Base-by-base conservation (phyloP, 37 sponge, comb jelly and placozoan species). In the Corticium candelabrum region DNA sequence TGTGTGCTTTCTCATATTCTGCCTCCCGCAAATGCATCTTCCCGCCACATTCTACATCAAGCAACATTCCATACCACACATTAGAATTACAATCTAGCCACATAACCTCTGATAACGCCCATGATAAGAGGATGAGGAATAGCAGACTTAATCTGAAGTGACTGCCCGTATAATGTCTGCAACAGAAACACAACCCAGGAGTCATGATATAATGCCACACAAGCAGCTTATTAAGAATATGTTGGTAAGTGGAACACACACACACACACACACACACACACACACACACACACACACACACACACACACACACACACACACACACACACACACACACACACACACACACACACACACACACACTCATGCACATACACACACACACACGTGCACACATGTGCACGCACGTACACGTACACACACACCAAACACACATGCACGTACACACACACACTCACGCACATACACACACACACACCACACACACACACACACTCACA, bases 51-150 rank as follows among this genome's bases (percentile, higher is more conserved):
- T 96, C 97, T 91, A 77, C 2, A 21, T 5, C 37, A 0, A 50
- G 33, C 3, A 3, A 0, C 41, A 38, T 21, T 37, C 29, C 32
- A 1, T 4, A 73, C 85, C 74, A 11, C 80, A 35, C 15, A 15
- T 39, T 5, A 32, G 11, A 31, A 37, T n/a, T n/a, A n/a, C n/a
- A n/a, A 50, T 50, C 62, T 50, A 50, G 21, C 21, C 15, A 50
- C 21, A 27, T 11, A 32, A 92, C 93, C 93, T 88, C 95, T 84
- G 32, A 97, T 94, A 56, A 97, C 94, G 15, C 99, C 99, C 99
- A 97, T 97, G 37, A 97, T 97, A 4, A 97, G 90, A 0, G 99
- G 99, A 82, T 97, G 99, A 1, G 99, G 99, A 34, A 97, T 97
- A 75, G 99, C 99, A 3, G 92, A 91, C 77, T 97, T 97, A 62